Percentiles rank a stretch among this genome's conserved stretches.
phyloP scores from a whole-genome alignment of 2,113 vertebrate genomes.

The Apus apus region DNA sequence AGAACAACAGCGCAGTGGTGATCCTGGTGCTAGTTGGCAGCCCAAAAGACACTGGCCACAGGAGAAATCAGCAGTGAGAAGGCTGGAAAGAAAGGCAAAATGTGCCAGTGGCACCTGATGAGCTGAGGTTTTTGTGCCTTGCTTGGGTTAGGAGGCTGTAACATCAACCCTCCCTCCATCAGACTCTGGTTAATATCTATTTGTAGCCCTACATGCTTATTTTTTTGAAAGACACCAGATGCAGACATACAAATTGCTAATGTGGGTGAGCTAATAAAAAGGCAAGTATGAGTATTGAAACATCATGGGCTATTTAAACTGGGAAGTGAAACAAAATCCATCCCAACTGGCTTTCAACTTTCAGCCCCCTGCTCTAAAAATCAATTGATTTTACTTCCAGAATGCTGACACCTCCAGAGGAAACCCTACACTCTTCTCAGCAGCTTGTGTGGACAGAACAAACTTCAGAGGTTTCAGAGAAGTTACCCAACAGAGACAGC shows the following conservation, averaged over 20 bases:
- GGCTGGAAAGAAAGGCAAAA: neutral
- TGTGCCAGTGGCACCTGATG: too few species aligned
- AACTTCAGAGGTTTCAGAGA: neutral
- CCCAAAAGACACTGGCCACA: neutral
- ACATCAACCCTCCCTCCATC: neutral
- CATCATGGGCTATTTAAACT: neutral
- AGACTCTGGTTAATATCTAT: neutral
- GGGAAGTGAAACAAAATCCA: slow-evolving; percentile 26
- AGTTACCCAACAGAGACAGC: neutral
- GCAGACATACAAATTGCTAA: neutral
- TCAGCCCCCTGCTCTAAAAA: neutral
- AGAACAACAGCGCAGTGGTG: neutral
- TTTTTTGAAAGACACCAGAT: neutral
- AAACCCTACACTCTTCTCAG: neutral
- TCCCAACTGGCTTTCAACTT: neutral
- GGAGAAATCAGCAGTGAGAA: neutral
- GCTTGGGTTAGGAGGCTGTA: neutral
- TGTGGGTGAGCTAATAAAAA: neutral
- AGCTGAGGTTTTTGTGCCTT: neutral
- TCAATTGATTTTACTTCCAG: neutral
- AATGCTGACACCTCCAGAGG: neutral
- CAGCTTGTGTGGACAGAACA: neutral
- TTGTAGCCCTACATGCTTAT: neutral
- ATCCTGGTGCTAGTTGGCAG: neutral
- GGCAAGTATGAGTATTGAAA: neutral